A percentile compares a stretch with the other conserved stretches of the same genome.
These are phyloP conservation scores for Bubo blakistoni DNA, from an alignment of 2,113 vertebrate genomes.

Conservation along the genomic window DNA sequence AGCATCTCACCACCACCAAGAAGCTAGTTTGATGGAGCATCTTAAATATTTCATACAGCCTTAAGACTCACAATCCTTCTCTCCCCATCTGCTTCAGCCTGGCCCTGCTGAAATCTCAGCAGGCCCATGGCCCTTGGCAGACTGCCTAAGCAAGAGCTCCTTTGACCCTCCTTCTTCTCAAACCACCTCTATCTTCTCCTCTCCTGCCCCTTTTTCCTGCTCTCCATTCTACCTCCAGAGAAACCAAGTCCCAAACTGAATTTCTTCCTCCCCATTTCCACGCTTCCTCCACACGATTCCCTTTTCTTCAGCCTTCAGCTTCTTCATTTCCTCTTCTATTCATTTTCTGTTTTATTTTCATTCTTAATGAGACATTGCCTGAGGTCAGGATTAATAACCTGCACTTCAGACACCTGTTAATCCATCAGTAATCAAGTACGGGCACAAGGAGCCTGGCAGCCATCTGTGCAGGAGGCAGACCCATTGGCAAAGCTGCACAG, in stretches of 20 bases:
- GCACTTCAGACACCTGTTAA: neutral
- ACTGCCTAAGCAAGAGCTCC: neutral
- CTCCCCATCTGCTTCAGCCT: neutral
- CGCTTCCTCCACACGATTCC: neutral
- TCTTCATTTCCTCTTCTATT: neutral
- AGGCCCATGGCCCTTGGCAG: neutral
- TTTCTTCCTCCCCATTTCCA: neutral
- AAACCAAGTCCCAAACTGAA: neutral
- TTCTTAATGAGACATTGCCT: neutral
- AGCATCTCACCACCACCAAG: neutral
- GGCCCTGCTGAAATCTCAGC: neutral
- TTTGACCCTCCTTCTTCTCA: neutral
- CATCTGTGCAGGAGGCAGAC: neutral
- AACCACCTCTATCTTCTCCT: neutral
- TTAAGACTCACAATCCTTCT: neutral
- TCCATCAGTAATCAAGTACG: neutral
- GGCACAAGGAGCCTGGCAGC: neutral
- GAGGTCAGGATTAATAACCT: neutral
- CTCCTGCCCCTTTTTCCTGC: neutral
- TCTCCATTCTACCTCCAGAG: neutral
- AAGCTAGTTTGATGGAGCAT: neutral
- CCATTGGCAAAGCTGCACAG: neutral
- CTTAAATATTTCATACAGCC: conserved; percentile 27
- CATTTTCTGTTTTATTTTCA: neutral
- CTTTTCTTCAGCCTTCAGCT: neutral